phyloP scores from a whole-genome alignment of 1,140 invertebrate genomes.

The Hyles vespertilio region DNA sequence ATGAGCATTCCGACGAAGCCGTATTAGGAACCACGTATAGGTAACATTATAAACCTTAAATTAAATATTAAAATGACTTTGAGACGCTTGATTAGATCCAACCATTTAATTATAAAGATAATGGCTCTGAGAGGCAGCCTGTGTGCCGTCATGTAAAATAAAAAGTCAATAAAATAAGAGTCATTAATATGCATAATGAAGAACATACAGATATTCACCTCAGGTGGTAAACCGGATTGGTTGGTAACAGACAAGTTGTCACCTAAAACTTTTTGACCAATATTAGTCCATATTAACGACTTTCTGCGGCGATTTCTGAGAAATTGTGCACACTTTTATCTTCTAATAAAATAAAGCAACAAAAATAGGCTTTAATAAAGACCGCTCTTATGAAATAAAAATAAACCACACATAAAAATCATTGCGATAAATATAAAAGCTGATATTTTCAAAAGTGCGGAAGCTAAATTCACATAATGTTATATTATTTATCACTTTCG shows the following conservation, averaged over 20 bases:
- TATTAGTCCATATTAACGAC: slow-evolving; percentile 30
- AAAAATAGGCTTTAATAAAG: too few relatives aligned
- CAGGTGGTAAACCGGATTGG: slow-evolving; percentile 69
- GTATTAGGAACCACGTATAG: too few relatives aligned
- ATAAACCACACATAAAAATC: too few relatives aligned
- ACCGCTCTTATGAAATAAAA: too few relatives aligned
- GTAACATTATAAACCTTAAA: background rate
- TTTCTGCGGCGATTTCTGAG: slow-evolving; percentile 17
- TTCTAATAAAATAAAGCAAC: too few relatives aligned
- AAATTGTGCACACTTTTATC: slow-evolving; percentile 12
- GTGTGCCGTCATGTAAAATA: slow-evolving; percentile 25
- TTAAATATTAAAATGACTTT: background rate
- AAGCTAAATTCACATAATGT: too few relatives aligned
- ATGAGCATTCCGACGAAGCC: too few relatives aligned
- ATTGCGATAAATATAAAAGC: too few relatives aligned
- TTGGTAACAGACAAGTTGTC: slow-evolving; percentile 64
- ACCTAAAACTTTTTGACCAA: slow-evolving; percentile 36
- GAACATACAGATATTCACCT: slow-evolving; percentile 49
- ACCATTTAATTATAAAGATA: slow-evolving; percentile 25
- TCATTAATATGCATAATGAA: slow-evolving; percentile 65
- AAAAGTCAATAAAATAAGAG: slow-evolving; percentile 50
- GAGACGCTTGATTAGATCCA: slow-evolving; percentile 5
- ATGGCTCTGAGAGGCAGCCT: slow-evolving; percentile 14
- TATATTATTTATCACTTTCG: too few relatives aligned
- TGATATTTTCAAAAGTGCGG: too few relatives aligned